These are phyloP conservation scores for Hypselothyrea guttata DNA, from an alignment of 2,888 invertebrate genomes.

Conservation along the genomic window DNA sequence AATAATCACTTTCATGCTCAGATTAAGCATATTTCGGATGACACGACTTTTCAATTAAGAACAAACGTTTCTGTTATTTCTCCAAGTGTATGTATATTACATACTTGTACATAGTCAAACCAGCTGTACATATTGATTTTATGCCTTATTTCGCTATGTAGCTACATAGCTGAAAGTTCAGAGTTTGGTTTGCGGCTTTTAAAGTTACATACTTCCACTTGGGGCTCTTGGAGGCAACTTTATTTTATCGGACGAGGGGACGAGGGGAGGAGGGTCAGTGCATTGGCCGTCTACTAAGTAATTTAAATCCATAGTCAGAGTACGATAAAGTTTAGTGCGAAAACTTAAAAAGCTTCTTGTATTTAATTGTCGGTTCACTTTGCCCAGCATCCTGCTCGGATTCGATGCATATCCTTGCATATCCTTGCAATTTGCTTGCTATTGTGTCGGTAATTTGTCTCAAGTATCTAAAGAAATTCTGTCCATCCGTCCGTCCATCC, in stretches of 20 bases:
- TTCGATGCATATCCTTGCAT: slow-evolving; percentile 28
- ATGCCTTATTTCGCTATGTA: slow-evolving; percentile 51
- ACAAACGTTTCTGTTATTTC: too few relatives aligned
- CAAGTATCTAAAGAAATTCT: slow-evolving; percentile 62
- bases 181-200: slow-evolving; percentile 60
- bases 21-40: too few relatives aligned
- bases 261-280: neutral
- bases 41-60: too few relatives aligned
- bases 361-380: slow-evolving; percentile 68
- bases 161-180: slow-evolving; percentile 50
- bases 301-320: slow-evolving; percentile 69
- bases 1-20: too few relatives aligned
- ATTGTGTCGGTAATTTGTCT: slow-evolving; percentile 72
- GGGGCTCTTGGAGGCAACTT: slow-evolving; percentile 14
- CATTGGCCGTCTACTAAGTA: slow-evolving; percentile 50
- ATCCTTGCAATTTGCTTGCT: slow-evolving; percentile 60
- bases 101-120: slow-evolving; percentile 24
- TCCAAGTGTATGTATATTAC: too few relatives aligned
- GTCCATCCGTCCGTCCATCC: neutral
- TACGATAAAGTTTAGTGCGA: slow-evolving; percentile 63
- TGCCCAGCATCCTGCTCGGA: slow-evolving; percentile 15
- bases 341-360: slow-evolving; percentile 64
- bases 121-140: slow-evolving; percentile 42
- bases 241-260: neutral
- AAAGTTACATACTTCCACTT: slow-evolving; percentile 51